Evolutionary conservation across 1,140 invertebrate genomes (phyloP).

Genomic region (Octopus sinensis): DNA sequence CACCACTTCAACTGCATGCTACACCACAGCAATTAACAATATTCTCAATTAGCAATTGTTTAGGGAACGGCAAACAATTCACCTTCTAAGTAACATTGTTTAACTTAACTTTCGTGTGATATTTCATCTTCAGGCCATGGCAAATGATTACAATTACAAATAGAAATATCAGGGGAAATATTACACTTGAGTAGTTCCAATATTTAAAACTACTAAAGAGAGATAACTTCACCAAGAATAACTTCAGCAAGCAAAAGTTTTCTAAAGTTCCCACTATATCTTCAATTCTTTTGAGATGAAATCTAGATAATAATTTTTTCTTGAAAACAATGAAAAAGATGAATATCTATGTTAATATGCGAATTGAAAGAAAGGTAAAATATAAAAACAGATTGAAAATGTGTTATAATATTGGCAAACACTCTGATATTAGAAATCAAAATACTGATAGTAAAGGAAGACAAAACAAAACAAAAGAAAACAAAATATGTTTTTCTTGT

Average conservation of each 20-base stretch:
- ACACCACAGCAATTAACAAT: background rate
- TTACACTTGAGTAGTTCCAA: background rate
- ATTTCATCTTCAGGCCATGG: slow-evolving; percentile 6
- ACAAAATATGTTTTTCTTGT: no score
- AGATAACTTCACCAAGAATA: background rate
- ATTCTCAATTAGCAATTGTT: slow-evolving; percentile 12
- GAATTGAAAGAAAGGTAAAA: no score
- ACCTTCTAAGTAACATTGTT: slow-evolving; percentile 1
- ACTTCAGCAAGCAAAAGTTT: background rate
- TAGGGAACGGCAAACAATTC: slow-evolving; percentile 6
- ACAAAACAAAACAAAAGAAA: no score
- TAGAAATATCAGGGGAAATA: background rate
- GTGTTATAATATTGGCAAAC: no score
- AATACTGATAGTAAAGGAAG: no score
- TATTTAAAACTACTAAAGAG: background rate
- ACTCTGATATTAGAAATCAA: no score
- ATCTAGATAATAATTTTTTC: background rate
- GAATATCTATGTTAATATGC: no score
- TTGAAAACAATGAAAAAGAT: no score
- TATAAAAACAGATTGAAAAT: no score
- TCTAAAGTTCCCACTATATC: slow-evolving; percentile 1
- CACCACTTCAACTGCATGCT: background rate
- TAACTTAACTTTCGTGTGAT: background rate
- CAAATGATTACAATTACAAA: background rate
- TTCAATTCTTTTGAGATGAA: slow-evolving; percentile 1